Percentiles rank a stretch among this genome's conserved stretches.
Conservation (phyloP, 2,113 vertebrate genomes). For the Zapus hudsonius region DNA sequence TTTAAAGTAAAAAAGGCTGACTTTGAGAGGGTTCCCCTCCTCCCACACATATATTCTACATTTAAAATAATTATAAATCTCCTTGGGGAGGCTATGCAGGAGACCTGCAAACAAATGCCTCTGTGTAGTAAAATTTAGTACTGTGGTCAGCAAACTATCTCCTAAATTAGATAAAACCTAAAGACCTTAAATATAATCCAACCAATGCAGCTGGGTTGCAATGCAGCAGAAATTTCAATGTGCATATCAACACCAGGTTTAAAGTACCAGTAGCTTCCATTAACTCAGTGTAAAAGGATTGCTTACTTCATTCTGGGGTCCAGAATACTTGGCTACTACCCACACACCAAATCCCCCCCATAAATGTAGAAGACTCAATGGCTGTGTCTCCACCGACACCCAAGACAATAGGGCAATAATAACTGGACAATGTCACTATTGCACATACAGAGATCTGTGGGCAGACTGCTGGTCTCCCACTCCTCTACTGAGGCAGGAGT, state of each 20-base stretch:
- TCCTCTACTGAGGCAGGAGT: not conserved
- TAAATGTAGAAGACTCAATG: not conserved
- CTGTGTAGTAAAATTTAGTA: slow-evolving; percentile 45
- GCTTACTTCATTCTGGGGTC: not conserved
- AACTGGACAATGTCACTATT: not conserved
- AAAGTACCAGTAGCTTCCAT: slow-evolving; percentile 2
- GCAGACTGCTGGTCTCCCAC: not conserved
- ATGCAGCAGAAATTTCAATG: not conserved
- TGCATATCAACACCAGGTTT: not conserved
- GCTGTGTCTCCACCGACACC: not conserved
- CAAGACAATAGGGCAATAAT: not conserved
- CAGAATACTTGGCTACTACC: not conserved
- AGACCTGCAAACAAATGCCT: not conserved
- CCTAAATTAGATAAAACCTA: slow-evolving; percentile 10
- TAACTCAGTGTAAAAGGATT: not conserved
- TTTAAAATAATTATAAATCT: slow-evolving; percentile 28
- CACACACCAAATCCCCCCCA: not conserved
- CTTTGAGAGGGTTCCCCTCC: not conserved
- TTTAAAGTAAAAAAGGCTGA: not conserved
- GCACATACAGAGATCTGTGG: not conserved
- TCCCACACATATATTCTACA: not conserved
- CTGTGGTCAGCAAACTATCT: not conserved
- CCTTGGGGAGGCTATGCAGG: not conserved
- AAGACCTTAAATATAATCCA: slow-evolving; percentile 27
- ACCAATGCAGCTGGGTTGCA: slow-evolving; percentile 28